A percentile compares a stretch with the other conserved stretches of the same genome.
Conservation (phyloP, 2,888 invertebrate genomes). For the Epirrhoe tristata region DNA sequence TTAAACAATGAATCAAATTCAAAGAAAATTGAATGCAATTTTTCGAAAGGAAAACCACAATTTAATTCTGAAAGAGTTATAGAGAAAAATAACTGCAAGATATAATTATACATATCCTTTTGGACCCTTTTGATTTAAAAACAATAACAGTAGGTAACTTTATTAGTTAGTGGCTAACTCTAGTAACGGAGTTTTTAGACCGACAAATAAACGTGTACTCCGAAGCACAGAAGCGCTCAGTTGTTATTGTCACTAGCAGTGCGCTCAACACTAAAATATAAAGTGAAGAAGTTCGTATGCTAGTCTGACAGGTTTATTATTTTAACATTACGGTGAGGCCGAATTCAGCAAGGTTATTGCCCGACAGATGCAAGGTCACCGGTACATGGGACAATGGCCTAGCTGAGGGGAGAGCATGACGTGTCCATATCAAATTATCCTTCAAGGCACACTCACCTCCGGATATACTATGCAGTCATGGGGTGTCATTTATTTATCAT, state of each 20-base stretch:
- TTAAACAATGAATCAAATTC: constrained; percentile 12
- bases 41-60: constrained; percentile 20
- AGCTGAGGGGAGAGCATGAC: not conserved
- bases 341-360: constrained; percentile 23
- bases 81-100: not conserved
- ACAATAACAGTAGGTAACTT: too few relatives aligned
- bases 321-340: constrained; percentile 12
- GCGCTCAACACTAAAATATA: too few relatives aligned
- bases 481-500: not conserved
- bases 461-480: not conserved
- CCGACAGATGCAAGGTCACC: constrained; percentile 26
- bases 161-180: too few relatives aligned
- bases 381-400: constrained; percentile 25
- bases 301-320: too few relatives aligned
- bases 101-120: not conserved
- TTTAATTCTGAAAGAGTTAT: not conserved
- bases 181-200: too few relatives aligned
- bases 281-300: too few relatives aligned
- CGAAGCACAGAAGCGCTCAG: too few relatives aligned
- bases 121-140: too few relatives aligned
- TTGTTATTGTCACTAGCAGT: too few relatives aligned
- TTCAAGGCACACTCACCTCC: constrained; percentile 26
- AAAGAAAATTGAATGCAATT: constrained; percentile 2
- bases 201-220: too few relatives aligned
- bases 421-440: constrained; percentile 23